Evolutionary conservation across 2,888 invertebrate species (phyloP).

Genomic region (Ormyrus pomaceus): DNA sequence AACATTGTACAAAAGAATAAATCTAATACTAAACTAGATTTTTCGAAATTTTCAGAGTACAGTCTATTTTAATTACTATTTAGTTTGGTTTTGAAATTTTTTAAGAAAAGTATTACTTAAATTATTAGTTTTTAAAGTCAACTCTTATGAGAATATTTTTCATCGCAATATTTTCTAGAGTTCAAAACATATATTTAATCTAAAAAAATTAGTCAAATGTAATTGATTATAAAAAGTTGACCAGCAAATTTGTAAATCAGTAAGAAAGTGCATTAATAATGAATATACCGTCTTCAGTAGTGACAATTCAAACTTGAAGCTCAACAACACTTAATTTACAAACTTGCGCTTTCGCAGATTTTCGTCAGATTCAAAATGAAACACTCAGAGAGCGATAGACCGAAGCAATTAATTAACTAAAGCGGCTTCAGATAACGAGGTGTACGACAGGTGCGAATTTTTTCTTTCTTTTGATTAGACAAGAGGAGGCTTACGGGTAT

Average conservation of each 20-base stretch:
- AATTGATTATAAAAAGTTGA: too few species aligned
- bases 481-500: background rate
- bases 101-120: too few species aligned
- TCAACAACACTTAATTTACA: conserved; percentile 43
- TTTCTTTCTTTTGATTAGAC: conserved; percentile 22
- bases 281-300: conserved; percentile 36
- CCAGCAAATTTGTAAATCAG: too few species aligned
- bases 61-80: too few species aligned
- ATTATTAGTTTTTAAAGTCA: too few species aligned
- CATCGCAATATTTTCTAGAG: too few species aligned
- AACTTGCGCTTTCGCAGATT: conserved; percentile 30
- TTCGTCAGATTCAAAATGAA: conserved; percentile 15
- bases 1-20: background rate
- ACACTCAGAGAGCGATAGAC: conserved; percentile 6
- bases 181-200: too few species aligned
- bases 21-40: background rate
- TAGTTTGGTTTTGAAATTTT: too few species aligned
- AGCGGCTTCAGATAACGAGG: conserved; percentile 19
- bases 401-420: conserved; percentile 6
- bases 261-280: background rate
- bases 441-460: conserved; percentile 42
- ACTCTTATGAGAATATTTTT: too few species aligned
- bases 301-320: conserved; percentile 43
- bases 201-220: too few species aligned
- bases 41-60: too few species aligned